Percentiles rank a stretch among this genome's conserved stretches.
Conservation (phyloP, 2,888 invertebrate species). For the Brachyopa scutellaris region DNA sequence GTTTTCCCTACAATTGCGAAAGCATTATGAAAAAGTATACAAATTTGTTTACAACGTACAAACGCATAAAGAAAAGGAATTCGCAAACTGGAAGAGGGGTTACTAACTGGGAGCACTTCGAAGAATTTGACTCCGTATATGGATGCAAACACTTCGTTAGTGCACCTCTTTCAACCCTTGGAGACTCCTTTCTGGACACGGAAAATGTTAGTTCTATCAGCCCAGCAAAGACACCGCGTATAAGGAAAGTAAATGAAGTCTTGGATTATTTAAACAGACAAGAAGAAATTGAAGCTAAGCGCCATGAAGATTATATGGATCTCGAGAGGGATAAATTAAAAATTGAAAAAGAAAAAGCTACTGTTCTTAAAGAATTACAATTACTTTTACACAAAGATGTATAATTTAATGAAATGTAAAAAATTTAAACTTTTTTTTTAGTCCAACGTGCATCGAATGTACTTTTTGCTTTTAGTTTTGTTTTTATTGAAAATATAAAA, state of each 20-base stretch:
- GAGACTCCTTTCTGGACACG: too few relatives aligned
- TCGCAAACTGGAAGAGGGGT: too few relatives aligned
- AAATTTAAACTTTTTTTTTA: not conserved
- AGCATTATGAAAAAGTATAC: too few relatives aligned
- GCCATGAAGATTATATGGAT: slow-evolving; percentile 5
- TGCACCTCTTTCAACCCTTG: too few relatives aligned
- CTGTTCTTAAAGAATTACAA: not conserved
- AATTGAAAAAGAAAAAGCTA: not conserved
- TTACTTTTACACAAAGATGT: not conserved
- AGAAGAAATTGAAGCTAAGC: slow-evolving; percentile 2
- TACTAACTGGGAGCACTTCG: too few relatives aligned
- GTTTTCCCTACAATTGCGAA: not conserved
- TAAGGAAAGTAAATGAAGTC: slow-evolving; percentile 1
- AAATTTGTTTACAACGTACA: not conserved
- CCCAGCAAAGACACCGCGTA: too few relatives aligned
- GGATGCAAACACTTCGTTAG: too few relatives aligned
- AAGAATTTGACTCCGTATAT: too few relatives aligned
- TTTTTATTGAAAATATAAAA: not conserved
- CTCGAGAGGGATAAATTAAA: not conserved
- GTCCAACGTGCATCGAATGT: not conserved
- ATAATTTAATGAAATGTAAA: too few relatives aligned
- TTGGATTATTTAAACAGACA: slow-evolving; percentile 4
- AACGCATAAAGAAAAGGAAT: not conserved
- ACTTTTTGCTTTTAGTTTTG: not conserved
- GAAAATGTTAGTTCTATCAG: too few relatives aligned